These are phyloP conservation scores for Burhinus bistriatus DNA, from an alignment of 2,113 vertebrate genomes.

Conservation along the genomic window DNA sequence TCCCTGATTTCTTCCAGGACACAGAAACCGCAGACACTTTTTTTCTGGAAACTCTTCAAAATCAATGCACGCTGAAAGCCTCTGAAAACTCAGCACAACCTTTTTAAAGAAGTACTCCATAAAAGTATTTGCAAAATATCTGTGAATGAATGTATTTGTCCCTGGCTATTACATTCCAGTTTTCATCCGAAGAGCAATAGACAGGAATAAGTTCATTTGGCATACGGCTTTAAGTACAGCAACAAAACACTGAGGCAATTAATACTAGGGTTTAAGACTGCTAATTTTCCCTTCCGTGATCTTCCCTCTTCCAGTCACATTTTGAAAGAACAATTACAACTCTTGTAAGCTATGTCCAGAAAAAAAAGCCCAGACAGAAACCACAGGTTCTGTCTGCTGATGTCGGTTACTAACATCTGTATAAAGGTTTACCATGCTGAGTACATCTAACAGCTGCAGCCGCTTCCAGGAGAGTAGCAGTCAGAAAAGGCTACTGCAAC, in stretches of 20 bases:
- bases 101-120: background rate
- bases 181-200: background rate
- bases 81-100: background rate
- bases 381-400: background rate
- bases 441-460: background rate
- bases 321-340: background rate
- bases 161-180: background rate
- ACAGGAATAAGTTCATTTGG: background rate
- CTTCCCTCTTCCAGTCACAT: background rate
- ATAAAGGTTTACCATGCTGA: background rate
- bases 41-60: background rate
- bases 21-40: background rate
- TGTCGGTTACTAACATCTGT: background rate
- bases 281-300: background rate
- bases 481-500: background rate
- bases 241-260: background rate
- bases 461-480: slow-evolving; percentile 5
- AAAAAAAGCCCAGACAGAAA: background rate
- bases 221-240: background rate
- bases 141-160: background rate
- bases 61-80: background rate
- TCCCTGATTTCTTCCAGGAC: background rate
- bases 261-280: background rate
- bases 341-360: background rate
- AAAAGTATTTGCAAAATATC: slow-evolving; percentile 5